phyloP scores from a whole-genome alignment of 2,888 invertebrate genomes.

The Osmoderma eremita region DNA sequence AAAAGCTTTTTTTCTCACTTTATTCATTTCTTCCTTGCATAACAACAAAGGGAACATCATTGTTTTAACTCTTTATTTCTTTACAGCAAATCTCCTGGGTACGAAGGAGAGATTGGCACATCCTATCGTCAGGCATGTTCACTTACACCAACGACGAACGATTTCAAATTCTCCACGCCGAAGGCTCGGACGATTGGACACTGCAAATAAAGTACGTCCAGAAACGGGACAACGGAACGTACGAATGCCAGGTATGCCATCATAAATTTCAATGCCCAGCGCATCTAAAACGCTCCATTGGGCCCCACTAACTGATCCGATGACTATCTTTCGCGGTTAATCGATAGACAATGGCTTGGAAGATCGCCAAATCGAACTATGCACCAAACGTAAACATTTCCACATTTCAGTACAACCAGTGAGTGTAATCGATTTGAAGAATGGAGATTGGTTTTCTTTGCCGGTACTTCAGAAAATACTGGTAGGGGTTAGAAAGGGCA shows the following conservation, averaged over 20 bases:
- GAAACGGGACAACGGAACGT: constrained; percentile 91
- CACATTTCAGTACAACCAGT: no score
- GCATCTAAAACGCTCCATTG: constrained; percentile 3
- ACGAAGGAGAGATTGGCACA: constrained; percentile 91
- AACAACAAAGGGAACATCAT: no score
- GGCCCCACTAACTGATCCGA: constrained; percentile 9
- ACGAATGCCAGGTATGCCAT: constrained; percentile 89
- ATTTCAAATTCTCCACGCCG: constrained; percentile 80
- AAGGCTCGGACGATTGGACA: constrained; percentile 93
- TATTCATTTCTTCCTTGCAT: no score
- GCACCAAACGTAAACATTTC: no score
- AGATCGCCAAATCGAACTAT: no score
- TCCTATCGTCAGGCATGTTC: constrained; percentile 88
- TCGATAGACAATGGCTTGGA: not conserved
- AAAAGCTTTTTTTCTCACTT: no score
- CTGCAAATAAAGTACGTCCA: constrained; percentile 94
- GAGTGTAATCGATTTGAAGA: no score
- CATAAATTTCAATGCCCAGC: constrained; percentile 33
- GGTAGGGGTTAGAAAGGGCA: no score
- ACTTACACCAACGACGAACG: constrained; percentile 93
- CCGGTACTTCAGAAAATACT: no score
- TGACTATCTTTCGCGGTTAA: not conserved
- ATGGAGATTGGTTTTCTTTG: no score
- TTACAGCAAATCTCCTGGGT: constrained; percentile 91
- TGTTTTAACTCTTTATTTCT: no score